Evolutionary conservation across 2,797 vertebrate genomes (phyloP), one percentile per base, ranked within the genome.

Genomic region (Pangasius larnaudii): DNA sequence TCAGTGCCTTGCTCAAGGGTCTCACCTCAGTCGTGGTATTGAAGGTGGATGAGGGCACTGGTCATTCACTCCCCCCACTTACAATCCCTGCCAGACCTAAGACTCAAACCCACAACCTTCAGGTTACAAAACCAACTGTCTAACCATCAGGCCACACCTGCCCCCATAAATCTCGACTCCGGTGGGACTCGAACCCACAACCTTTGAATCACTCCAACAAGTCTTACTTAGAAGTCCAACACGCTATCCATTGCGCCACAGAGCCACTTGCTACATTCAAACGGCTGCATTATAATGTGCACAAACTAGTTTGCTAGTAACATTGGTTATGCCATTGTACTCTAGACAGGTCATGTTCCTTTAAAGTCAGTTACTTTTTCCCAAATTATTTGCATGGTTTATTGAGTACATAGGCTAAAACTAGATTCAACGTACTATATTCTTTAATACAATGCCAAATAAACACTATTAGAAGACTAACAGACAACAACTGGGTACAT

Each of bases 231-330:
- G 95, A 97, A 96, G 95, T 96, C 96, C 96, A 97, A 96, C 96
- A 96, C 96, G 97, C 97, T 98, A 97, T 98, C 97, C 97, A 97
- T 98, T 97, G 97, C 97, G 97, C 97, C 97, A 98, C 97, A 96
- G 97, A 98, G 97, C 97, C 97, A 0, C 7, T 0, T 46, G n/a
- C n/a, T n/a, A n/a, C n/a, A n/a, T n/a, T 1, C 2, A 51, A 49
- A 16, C 24, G n/a, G 27, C 46, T 59, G 53, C 2, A 6, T 61
- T 46, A 46, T n/a, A 82, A 63, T 8, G 6, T 82, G 14, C 11
- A 63, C 39, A 82, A 42, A 46, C 39, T 19, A n/a, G 5, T 30
- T n/a, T 61, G 2, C 24, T 59, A 59, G 78, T 36, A 33, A 56
- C 8, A 1, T 53, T 19, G 4, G 10, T n/a, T 58, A 14, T 56